Percentiles rank a stretch among this genome's conserved stretches.
phyloP scores from a whole-genome alignment of 2,888 invertebrate genomes.

The Alloscopus bannaensis region DNA sequence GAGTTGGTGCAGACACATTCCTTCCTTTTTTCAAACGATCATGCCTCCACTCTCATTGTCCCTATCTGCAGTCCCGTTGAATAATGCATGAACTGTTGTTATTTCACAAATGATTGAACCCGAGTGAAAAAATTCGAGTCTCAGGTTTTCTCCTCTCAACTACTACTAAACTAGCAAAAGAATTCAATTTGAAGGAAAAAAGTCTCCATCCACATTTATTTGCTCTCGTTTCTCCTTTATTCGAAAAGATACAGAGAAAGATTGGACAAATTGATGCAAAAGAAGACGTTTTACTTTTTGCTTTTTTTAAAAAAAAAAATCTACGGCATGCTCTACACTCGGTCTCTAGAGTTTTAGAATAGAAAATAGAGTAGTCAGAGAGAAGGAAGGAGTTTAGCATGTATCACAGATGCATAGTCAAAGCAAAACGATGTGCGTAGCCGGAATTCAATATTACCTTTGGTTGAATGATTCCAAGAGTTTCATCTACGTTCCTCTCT shows the following conservation, averaged over 20 bases:
- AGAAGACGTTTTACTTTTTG: slow-evolving; percentile 46
- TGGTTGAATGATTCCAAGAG: slow-evolving; percentile 48
- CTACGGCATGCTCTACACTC: too few relatives aligned
- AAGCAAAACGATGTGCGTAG: slow-evolving; percentile 37
- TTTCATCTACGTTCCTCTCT: slow-evolving; percentile 21
- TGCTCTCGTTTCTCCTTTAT: background rate
- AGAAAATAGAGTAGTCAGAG: background rate
- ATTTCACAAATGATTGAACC: slow-evolving; percentile 73
- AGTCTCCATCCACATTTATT: slow-evolving; percentile 25
- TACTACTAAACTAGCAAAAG: background rate
- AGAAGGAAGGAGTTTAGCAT: background rate
- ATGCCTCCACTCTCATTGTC: too few relatives aligned
- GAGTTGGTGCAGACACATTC: too few relatives aligned
- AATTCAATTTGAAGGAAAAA: slow-evolving; percentile 4
- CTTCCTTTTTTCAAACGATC: too few relatives aligned
- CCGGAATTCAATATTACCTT: slow-evolving; percentile 57
- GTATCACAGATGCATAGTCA: slow-evolving; percentile 43
- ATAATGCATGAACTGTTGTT: slow-evolving; percentile 73
- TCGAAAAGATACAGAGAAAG: slow-evolving; percentile 27
- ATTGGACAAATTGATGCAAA: slow-evolving; percentile 56
- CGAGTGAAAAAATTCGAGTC: slow-evolving; percentile 9
- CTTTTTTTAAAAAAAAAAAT: too few relatives aligned
- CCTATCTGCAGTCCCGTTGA: slow-evolving; percentile 60
- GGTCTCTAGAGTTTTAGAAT: background rate
- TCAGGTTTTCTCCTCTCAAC: slow-evolving; percentile 15